Evolutionary conservation across 2,797 vertebrate species (phyloP), one percentile per base, ranked within the genome.

Genomic region (Gila robusta): DNA sequence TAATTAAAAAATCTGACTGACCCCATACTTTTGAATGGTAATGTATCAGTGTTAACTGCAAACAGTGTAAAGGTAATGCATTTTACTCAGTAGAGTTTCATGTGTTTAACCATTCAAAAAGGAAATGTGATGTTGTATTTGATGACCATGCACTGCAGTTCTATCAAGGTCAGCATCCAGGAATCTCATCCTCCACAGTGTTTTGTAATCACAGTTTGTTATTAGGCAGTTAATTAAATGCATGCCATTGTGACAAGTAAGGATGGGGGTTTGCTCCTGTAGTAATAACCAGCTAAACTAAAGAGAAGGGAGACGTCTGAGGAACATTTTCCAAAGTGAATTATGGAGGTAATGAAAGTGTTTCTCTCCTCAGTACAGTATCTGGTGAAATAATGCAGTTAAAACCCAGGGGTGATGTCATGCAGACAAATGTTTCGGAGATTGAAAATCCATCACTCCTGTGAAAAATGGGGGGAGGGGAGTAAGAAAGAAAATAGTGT

Each of bases 361-460:
- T 91, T 91, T 84, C 87, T 83, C 80, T 76, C 70, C 52, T 82
- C 76, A 78, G 69, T 84, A 85, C 80, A 69, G 86, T 85, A 89
- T 86, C 85, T 88, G 84, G 91, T 91, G 84, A 91, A 86, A 90
- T 86, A 89, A 87, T 87, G 81, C 54, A 71, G 86, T 91, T 92
- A 93, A 90, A 83, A 81, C 84, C 76, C 82, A 32, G 74, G 73
- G 62, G 86, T 90, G 91, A 93, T 90, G 90, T 91, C 90, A 93
- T 87, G 39, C 79, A 85, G 89, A 64, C 56, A 35, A 73, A 90
- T 79, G 82, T 78, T 88, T 89, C 67, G 86, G 89, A 93, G 85
- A 87, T 89, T 92, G 90, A 93, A 93, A 94, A 94, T 89, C 88
- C 83, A 93, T 93, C 88, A 92, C 64, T 59, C 70, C 85, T 19